A percentile compares a stretch with the other conserved stretches of the same genome.
phyloP scores from a whole-genome alignment of 2,888 invertebrate genomes.

The Gastrophysa polygoni region DNA sequence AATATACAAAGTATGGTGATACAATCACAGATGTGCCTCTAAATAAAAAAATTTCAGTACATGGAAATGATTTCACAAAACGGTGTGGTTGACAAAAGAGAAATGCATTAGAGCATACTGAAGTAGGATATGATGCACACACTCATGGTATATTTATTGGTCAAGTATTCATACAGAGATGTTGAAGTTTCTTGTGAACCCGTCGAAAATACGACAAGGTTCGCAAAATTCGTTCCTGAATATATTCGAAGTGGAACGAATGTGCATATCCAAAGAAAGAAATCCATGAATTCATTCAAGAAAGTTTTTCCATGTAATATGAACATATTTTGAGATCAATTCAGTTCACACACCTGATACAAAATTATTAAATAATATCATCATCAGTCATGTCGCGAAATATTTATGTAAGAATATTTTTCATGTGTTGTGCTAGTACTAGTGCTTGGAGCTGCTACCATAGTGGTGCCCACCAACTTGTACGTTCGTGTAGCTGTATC shows the following conservation, averaged over 20 bases:
- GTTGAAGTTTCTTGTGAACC: not conserved
- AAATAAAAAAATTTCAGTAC: too few species aligned
- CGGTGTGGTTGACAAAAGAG: too few species aligned
- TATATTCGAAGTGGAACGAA: not conserved
- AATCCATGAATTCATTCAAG: not conserved
- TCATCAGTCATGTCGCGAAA: too few species aligned
- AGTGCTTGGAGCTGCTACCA: constrained; percentile 43
- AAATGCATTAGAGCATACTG: not conserved
- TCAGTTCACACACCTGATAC: not conserved
- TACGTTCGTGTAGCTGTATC: constrained; percentile 48
- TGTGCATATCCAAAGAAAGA: not conserved
- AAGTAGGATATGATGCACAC: not conserved
- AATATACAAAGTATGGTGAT: too few species aligned
- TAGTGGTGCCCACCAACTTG: constrained; percentile 46
- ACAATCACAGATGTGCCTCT: too few species aligned
- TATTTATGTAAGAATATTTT: too few species aligned
- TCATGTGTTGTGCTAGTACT: constrained; percentile 1
- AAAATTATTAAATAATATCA: too few species aligned
- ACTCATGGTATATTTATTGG: not conserved
- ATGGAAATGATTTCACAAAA: not conserved
- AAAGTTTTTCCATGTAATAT: too few species aligned
- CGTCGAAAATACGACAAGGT: not conserved
- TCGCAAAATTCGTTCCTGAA: not conserved
- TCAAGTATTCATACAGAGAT: not conserved
- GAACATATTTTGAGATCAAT: not conserved